phyloP scores from a whole-genome alignment of 2,797 vertebrate species.

The Columba guinea region DNA sequence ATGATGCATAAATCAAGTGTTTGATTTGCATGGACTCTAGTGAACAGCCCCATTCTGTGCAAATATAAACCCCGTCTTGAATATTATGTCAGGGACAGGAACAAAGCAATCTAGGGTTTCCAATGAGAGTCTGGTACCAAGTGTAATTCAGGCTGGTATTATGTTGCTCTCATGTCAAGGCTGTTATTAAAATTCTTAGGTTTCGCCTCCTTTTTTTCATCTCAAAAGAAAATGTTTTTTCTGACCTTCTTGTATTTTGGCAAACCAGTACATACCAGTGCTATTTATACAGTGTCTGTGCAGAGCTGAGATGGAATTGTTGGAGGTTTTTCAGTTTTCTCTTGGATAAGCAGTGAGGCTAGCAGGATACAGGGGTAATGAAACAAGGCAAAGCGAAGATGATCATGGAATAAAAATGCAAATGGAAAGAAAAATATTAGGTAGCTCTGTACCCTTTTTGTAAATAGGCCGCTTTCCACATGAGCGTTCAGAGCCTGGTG shows the following conservation, averaged over 20 bases:
- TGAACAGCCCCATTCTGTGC: slow-evolving; percentile 82
- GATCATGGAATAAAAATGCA: slow-evolving; percentile 41
- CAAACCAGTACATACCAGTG: slow-evolving; percentile 74
- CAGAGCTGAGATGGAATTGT: slow-evolving; percentile 38
- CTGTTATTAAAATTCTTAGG: slow-evolving; percentile 88
- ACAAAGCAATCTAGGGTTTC: slow-evolving; percentile 91
- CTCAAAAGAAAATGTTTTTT: slow-evolving; percentile 82
- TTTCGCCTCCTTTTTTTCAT: slow-evolving; percentile 83
- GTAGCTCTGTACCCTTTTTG: not conserved
- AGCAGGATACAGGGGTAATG: slow-evolving; percentile 14
- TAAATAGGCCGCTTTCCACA: not conserved
- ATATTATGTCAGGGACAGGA: slow-evolving; percentile 90
- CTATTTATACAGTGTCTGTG: slow-evolving; percentile 71
- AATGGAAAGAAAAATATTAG: slow-evolving; percentile 31
- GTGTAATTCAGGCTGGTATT: slow-evolving; percentile 86
- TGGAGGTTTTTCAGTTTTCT: slow-evolving; percentile 34
- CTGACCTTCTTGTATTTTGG: slow-evolving; percentile 75
- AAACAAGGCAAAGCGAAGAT: slow-evolving; percentile 13
- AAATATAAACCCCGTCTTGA: slow-evolving; percentile 87
- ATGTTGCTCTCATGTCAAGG: slow-evolving; percentile 86
- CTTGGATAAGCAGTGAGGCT: not conserved
- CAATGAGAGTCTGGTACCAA: slow-evolving; percentile 86
- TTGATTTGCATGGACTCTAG: slow-evolving; percentile 95
- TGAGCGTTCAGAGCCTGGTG: not conserved
- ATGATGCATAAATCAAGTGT: slow-evolving; percentile 96